Evolutionary conservation across 2,888 invertebrate genomes (phyloP), one percentile per base, ranked within the genome.

Genomic region (Zonitis immaculata): DNA sequence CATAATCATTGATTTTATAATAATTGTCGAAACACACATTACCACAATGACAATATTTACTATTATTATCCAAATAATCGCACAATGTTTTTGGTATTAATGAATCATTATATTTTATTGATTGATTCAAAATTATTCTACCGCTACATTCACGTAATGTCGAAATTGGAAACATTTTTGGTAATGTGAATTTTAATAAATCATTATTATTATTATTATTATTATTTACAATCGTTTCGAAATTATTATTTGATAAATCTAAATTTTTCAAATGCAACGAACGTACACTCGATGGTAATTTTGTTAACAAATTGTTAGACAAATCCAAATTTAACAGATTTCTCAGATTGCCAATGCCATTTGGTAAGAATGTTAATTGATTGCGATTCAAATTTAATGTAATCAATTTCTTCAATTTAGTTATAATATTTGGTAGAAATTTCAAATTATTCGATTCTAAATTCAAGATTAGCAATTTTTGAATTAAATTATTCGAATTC

Each of bases 311-410:
- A 69, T 87, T 87, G 44, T 78, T 74, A 0, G 83, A 78, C 35
- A 82, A 70, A 51, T 80, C 79, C 11, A 87, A 73, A 62, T 78
- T 79, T 65, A 79, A 79, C 47, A 85, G 72, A 51, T 72, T 75
- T 50, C 60, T 73, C 43, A 87, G 76, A 22, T 81, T 81, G 6
- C 88, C 86, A 44, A 91, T 74, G 12, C 84, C 83, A 44, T 82
- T 79, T 1, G 90, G 89, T 50, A 91, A 68, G 25, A 67, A 68
- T 28, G 62, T 71, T 3, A 91, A 68, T 28, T 70, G 63, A 72
- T 91, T 91, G 48, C 82, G 74, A 64, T 82, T 82, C 6, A 88
- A 56, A 66, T 85, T 84, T 3, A 91, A 74, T 18, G 82, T 82
- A 0, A 82, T 77, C 54, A 91, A 73, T 14, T 76, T 79, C 60